Base-by-base conservation (phyloP, 2,888 invertebrate species). In the Cerceris rybyensis region DNA sequence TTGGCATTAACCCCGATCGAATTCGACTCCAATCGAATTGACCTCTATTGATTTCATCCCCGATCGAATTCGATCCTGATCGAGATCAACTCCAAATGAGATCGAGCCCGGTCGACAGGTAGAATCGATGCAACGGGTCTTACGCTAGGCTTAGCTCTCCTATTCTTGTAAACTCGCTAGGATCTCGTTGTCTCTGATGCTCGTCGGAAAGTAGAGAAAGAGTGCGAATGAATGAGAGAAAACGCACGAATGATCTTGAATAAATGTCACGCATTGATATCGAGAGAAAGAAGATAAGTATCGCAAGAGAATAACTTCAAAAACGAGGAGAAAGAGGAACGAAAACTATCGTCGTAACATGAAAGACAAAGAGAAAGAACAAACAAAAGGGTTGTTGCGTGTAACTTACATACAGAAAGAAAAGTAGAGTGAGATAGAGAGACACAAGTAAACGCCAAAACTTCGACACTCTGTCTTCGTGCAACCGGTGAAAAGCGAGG, bases 381-480 rank as follows among this genome's bases (percentile, higher is more conserved):
- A 49, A 49, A 5, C 49, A 49, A 61, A 16, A 1, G 61, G 6
- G 58, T 41, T n/a, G 14, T 13, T 11, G 42, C 6, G 41, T 5
- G 42, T n/a, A 59, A n/a, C 16, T 1, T 46, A 14, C 7, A 41
- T 46, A 46, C 1, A 46, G 9, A 46, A 11, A 46, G 9, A 46
- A 8, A n/a, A n/a, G n/a, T n/a, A n/a, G n/a, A 46, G 8, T 5
- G 5, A 46, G 2, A 46, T 0, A 46, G 17, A 13, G 17, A 7
- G 17, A 7, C 4, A 55, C 28, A 28, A 55, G 7, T 17, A 9
- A 28, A 7, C 7, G 17, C 7, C 7, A 17, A 8, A 65, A 69
- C 63, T 69, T 74, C 59, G 74, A 74, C 69, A 65, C 59, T 64
- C 71, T 50, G 13, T 17, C 54, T 49, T 50, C 65, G 58, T 50